Evolutionary conservation across 2,888 invertebrate species (phyloP).

Genomic region (Lasioglossum malachurum): DNA sequence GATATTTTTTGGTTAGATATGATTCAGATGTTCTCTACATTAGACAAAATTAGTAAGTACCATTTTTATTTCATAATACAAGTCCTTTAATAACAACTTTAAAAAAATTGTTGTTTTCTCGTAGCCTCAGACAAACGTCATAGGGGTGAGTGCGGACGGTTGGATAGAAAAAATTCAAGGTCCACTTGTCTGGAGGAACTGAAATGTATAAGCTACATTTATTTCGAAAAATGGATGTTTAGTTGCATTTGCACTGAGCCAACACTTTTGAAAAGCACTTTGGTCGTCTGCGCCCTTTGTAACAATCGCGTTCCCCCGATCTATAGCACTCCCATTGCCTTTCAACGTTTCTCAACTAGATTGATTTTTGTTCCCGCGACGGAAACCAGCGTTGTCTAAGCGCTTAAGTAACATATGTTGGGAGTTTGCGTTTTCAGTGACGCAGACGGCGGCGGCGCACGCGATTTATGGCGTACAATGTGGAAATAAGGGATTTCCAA

Average conservation of each 20-base stretch:
- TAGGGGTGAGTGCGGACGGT: not conserved
- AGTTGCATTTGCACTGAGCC: not conserved
- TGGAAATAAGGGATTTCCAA: conserved; percentile 40
- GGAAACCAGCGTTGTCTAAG: conserved; percentile 18
- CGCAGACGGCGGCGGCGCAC: not conserved
- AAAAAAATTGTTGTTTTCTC: not conserved
- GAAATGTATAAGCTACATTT: not conserved
- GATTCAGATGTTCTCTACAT: no score
- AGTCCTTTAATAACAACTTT: not conserved
- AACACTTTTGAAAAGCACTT: not conserved
- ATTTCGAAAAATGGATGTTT: not conserved
- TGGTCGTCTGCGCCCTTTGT: conserved; percentile 23
- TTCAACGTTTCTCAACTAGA: conserved; percentile 35
- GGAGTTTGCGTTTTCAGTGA: conserved; percentile 29
- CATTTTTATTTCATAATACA: no score
- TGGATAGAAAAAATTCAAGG: not conserved
- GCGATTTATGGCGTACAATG: conserved; percentile 26
- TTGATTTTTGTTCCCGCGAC: conserved; percentile 27
- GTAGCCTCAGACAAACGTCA: not conserved
- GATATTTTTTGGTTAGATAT: no score
- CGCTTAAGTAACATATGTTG: conserved; percentile 34
- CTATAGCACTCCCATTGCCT: conserved; percentile 30
- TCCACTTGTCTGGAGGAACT: not conserved
- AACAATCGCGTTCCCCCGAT: not conserved
- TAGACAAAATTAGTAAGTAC: no score